Evolutionary conservation across 2,797 vertebrate species (phyloP), one percentile per base, ranked within the genome.

Genomic region (Pseudochaenichthys georgianus): DNA sequence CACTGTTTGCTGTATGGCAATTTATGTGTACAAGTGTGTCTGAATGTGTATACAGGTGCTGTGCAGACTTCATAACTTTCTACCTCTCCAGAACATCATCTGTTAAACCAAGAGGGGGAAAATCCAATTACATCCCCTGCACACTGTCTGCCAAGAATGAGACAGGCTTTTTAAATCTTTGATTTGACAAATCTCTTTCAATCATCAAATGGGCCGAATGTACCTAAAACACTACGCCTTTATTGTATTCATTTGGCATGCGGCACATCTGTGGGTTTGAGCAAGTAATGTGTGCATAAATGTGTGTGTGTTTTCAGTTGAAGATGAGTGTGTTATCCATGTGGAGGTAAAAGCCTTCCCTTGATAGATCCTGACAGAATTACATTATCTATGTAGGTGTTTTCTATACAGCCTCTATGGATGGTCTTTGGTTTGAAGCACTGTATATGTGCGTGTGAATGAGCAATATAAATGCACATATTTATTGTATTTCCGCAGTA

Each of bases 391-490:
- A 48, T 75, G 70, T 84, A 82, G 87, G 83, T 78, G 69, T 87
- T 84, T 51, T 65, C 73, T 77, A 73, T 77, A 80, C 42, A 59
- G 61, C 75, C 70, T 84, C 77, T 64, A 57, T 75, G 72, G 73
- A 81, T 78, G 72, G 69, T 88, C 80, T 87, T 87, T 77, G 50
- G 63, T 81, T 81, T 80, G 69, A 87, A 88, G 80, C 76, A 76
- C 76, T 77, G 75, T 54, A 46, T 67, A 34, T 73, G 46, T 64
- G 57, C 21, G 64, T 74, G 43, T 59, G 85, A 90, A 87, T 87
- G 75, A 87, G 85, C 85, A 91, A 91, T 91, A 86, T 91, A 89
- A 89, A 91, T 90, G 85, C 86, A 88, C 85, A 88, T 79, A 85
- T 89, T 90, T 86, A 75, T 82, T 59, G 54, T 80, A 46, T 46